Base-by-base conservation (phyloP, 2,888 invertebrate species). In the Hypolimnas misippus region DNA sequence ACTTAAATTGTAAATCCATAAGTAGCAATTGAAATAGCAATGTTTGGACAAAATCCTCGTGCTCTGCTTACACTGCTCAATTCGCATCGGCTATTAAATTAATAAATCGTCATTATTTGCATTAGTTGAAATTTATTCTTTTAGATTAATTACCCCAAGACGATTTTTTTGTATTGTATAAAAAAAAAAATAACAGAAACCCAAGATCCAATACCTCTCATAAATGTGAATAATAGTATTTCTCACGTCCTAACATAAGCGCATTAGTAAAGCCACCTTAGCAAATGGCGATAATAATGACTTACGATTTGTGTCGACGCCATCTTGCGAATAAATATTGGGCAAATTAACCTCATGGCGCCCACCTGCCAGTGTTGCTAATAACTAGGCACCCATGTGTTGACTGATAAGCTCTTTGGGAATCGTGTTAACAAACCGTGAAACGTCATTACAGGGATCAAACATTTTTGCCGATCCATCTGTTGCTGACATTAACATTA, bases 291-390 rank as follows among this genome's bases (percentile, higher is more conserved):
- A 70, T 70, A 71, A 63, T 86, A 86, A 87, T 87, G 84, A 82
- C 77, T 78, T 74, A 81, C 82, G 78, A 84, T 86, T 84, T 84
- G 84, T 82, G 79, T 78, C 79, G 79, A 78, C 86, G 82, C 84
- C 87, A 86, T 86, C 73, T 86, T 86, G 90, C 85, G 76, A 85
- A 89, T 89, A 90, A 90, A 90, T 88, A 89, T 87, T 86, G 86
- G 80, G 76, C 86, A 84, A 90, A 90, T 91, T 89, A 89, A 76
- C 84, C 86, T 83, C 81, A 79, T 82, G 81, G 77, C 78, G 87
- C 84, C 89, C 89, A 89, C 82, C 79, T 77, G 72, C 66, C 63
- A 71, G 76, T 74, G 77, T 76, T 77, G 74, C 76, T 75, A 72
- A 74, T 78, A 78, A 72, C 71, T 73, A 69, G 61, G 46, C 21